Conservation (phyloP, 1,140 invertebrate species). For the Drosophila carrolli region DNA sequence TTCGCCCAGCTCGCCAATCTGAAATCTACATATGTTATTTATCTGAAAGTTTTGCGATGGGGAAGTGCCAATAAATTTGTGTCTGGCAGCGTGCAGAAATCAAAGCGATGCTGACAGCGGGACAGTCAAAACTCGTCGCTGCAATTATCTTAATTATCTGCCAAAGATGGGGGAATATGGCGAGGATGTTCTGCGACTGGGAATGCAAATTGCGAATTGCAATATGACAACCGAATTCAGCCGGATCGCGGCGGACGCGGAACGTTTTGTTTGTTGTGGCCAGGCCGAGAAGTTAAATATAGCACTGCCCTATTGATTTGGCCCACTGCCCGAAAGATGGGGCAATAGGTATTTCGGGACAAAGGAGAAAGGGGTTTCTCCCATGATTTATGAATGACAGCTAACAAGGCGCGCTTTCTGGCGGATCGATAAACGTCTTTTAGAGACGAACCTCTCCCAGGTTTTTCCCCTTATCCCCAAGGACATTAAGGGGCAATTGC, state of each 20-base stretch:
- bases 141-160: constrained; percentile 68
- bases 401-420: constrained; percentile 51
- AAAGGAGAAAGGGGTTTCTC: neutral
- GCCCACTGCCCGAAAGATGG: constrained; percentile 43
- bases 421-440: constrained; percentile 38
- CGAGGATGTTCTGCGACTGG: constrained; percentile 15
- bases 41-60: neutral
- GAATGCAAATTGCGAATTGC: constrained; percentile 46
- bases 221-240: constrained; percentile 62
- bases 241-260: constrained; percentile 57
- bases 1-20: constrained; percentile 12
- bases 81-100: constrained; percentile 28
- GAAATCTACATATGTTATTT: neutral
- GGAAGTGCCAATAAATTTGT: constrained; percentile 42
- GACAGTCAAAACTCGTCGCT: constrained; percentile 35
- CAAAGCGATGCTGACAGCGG: constrained; percentile 15
- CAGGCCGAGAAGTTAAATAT: constrained; percentile 35
- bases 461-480: constrained; percentile 6
- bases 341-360: neutral
- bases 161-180: constrained; percentile 29
- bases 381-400: constrained; percentile 74
- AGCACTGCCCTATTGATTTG: constrained; percentile 61
- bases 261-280: constrained; percentile 36
- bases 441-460: constrained; percentile 4
- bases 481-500: constrained; percentile 35